phyloP scores from a whole-genome alignment of 2,113 vertebrate genomes.

The Microtus oregoni region DNA sequence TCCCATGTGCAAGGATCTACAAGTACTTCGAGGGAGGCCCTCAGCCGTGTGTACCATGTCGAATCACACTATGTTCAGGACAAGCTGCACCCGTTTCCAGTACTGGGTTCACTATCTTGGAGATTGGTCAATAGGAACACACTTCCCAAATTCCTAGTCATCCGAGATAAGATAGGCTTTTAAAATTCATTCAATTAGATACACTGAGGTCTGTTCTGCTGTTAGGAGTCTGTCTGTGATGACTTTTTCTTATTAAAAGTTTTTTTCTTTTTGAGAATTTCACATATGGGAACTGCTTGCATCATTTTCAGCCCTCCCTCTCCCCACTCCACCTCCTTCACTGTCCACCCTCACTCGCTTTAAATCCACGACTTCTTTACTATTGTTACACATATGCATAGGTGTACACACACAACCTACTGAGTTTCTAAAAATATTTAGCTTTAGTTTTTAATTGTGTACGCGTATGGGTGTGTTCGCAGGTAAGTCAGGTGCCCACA shows the following conservation, averaged over 20 bases:
- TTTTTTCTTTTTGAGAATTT: not conserved
- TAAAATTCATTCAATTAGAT: slow-evolving; percentile 8
- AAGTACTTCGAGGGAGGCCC: not conserved
- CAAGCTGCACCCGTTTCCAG: not conserved
- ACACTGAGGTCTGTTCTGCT: not conserved
- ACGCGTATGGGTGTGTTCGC: not conserved
- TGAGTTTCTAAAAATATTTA: not conserved
- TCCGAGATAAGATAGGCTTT: not conserved
- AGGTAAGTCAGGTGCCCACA: not conserved
- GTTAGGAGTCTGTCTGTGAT: not conserved
- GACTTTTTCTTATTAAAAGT: not conserved
- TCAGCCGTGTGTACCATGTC: rapidly evolving
- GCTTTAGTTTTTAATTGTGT: not conserved
- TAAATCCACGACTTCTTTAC: too few species aligned
- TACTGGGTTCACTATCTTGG: too few species aligned
- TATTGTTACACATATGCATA: not conserved
- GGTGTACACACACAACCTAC: not conserved
- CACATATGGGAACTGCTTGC: not conserved
- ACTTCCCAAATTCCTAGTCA: slow-evolving; percentile 1
- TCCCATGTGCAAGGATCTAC: not conserved
- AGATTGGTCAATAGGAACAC: not conserved
- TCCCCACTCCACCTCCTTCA: not conserved
- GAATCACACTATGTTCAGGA: not conserved
- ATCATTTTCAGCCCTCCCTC: not conserved
- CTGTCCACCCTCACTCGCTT: not conserved